These are phyloP conservation scores for Chlorops oryzae DNA, from an alignment of 1,140 invertebrate genomes.

Conservation along the genomic window DNA sequence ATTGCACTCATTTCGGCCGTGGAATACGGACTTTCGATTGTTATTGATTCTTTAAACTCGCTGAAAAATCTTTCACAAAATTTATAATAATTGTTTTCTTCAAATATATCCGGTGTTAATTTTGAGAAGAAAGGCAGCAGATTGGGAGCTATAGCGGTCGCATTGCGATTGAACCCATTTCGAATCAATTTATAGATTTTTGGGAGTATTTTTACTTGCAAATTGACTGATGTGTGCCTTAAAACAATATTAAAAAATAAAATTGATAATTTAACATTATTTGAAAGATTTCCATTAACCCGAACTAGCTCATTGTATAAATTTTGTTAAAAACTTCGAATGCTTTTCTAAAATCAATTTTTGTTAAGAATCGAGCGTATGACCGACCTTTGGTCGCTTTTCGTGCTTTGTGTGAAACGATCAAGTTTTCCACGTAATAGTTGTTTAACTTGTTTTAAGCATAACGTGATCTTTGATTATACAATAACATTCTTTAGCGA, in stretches of 20 bases:
- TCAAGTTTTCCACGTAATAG: too few species aligned
- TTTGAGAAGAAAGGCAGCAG: constrained; percentile 67
- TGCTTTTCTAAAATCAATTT: too few species aligned
- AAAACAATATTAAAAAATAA: constrained; percentile 10
- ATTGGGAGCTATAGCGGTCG: constrained; percentile 63
- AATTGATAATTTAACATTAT: not conserved
- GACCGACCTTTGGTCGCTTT: too few species aligned
- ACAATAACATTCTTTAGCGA: too few species aligned
- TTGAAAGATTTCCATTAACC: too few species aligned
- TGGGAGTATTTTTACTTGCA: constrained; percentile 64
- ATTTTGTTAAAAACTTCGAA: too few species aligned
- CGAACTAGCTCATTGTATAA: too few species aligned
- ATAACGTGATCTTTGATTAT: too few species aligned
- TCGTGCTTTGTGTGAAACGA: too few species aligned
- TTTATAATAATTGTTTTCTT: constrained; percentile 46
- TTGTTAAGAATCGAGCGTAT: too few species aligned
- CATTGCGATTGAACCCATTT: constrained; percentile 67
- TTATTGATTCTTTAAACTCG: constrained; percentile 49
- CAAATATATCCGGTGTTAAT: constrained; percentile 49
- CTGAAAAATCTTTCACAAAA: constrained; percentile 65
- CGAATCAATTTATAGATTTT: constrained; percentile 63
- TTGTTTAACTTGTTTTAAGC: too few species aligned
- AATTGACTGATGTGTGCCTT: constrained; percentile 63
- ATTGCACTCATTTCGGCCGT: constrained; percentile 53
- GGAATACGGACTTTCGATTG: not conserved